A percentile compares a stretch with the other conserved stretches of the same genome.
These are phyloP conservation scores for Diadegma fenestrale DNA, from an alignment of 2,888 invertebrate genomes.

Conservation along the genomic window DNA sequence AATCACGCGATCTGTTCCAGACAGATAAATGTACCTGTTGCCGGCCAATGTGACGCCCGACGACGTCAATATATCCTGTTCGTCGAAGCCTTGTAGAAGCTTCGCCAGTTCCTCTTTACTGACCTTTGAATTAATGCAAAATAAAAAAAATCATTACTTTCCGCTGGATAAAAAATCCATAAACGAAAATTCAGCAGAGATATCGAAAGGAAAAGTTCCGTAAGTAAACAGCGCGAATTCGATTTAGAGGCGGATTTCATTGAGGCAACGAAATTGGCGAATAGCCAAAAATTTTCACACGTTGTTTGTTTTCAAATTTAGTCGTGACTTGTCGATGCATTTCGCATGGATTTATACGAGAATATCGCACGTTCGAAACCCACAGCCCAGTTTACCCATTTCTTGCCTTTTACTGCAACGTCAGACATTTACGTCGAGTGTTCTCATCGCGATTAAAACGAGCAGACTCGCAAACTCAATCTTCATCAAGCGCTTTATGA, in stretches of 20 bases:
- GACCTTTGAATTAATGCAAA: constrained; percentile 87
- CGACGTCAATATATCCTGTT: constrained; percentile 95
- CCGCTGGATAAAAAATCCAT: neutral
- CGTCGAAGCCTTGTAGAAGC: constrained; percentile 95
- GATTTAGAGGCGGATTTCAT: neutral
- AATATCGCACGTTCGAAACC: constrained; percentile 24
- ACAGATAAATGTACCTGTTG: constrained; percentile 97
- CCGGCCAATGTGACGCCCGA: constrained; percentile 97
- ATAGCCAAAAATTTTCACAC: neutral
- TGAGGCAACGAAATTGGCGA: constrained; percentile 5
- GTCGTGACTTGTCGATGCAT: constrained; percentile 32
- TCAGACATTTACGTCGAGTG: constrained; percentile 29
- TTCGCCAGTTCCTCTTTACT: constrained; percentile 96
- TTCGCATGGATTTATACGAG: constrained; percentile 38
- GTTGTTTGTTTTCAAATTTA: constrained; percentile 2
- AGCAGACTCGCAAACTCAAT: constrained; percentile 21
- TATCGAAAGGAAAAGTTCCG: neutral
- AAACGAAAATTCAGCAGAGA: neutral
- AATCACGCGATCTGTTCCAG: constrained; percentile 96
- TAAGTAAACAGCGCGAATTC: neutral
- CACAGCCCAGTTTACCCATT: neutral
- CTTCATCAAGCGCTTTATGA: constrained; percentile 23
- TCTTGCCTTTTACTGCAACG: constrained; percentile 28
- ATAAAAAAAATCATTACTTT: neutral
- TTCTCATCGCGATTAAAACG: constrained; percentile 9